Evolutionary conservation across 2,113 vertebrate genomes (phyloP), one percentile per base, ranked within the genome.

Genomic region (Myocastor coypus): DNA sequence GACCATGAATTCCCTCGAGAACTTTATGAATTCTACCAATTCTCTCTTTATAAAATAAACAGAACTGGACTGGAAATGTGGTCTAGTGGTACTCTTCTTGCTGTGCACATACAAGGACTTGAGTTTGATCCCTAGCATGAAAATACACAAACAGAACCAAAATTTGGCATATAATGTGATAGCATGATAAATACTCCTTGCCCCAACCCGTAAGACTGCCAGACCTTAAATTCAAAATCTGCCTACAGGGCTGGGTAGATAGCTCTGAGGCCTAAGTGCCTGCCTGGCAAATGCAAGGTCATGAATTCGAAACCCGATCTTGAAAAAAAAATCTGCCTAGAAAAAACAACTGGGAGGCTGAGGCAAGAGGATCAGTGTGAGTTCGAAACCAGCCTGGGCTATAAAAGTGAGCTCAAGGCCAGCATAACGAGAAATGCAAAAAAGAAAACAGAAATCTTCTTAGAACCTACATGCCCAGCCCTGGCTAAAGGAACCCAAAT

Each of bases 1-100:
- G 93, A 89, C 97, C 92, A 97, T 19, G 78, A 71, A 96, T 89
- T 94, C 93, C 97, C 94, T 73, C 86, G 96, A 96, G 93, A 96
- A 97, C 94, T 94, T 85, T 88, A 88, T 57, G 42, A 91, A 95
- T 83, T 75, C 89, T 81, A 95, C 94, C 80, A 57, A 94, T 96
- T 69, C 61, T 86, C 66, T 89, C 42, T 34, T 28, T 16, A 91
- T 73, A 96, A 95, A 97, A 94, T 52, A 92, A 91, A 96, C 75
- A 69, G 42, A 93, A 84, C 84, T 17, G 16, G 66, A 34, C 66
- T 69, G 34, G 66, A 34, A 17, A n/a, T n/a, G 66, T n/a, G 66
- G 66, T 34, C 19, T 34, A n/a, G 66, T 69, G 66, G 66, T 34
- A 69, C 32, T n/a, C 32, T 69, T 69, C 32, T 69, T 69, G 34